These are phyloP conservation scores for Anguilla japonica DNA, from an alignment of 2,113 vertebrate species.

Conservation along the genomic window DNA sequence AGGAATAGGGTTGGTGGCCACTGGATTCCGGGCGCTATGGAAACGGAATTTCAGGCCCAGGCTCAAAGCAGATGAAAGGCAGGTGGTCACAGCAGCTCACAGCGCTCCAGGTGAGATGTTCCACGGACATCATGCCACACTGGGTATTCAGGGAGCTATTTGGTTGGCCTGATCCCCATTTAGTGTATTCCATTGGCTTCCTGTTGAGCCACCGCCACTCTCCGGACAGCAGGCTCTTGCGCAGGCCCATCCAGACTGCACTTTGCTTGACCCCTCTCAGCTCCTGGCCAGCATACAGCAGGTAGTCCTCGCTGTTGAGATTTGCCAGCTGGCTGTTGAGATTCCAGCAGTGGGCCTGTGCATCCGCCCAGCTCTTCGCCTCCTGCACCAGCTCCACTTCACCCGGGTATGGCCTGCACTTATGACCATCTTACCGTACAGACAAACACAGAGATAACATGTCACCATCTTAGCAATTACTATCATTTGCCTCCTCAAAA, in stretches of 20 bases:
- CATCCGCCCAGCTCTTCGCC: background rate
- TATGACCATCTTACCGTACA: constrained; percentile 40
- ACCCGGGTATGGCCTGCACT: constrained; percentile 42
- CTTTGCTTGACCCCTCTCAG: background rate
- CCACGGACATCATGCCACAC: constrained; percentile 50
- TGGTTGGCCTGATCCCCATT: constrained; percentile 52
- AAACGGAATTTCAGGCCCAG: background rate
- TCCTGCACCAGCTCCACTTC: background rate
- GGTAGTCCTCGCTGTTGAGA: background rate
- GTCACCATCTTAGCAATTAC: background rate
- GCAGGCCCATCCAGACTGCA: constrained; percentile 59
- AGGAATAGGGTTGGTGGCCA: too few species aligned
- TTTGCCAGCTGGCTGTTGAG: constrained; percentile 21
- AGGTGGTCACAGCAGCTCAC: constrained; percentile 50
- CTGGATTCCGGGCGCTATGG: background rate
- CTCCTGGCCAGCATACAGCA: background rate
- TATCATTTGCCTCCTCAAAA: background rate
- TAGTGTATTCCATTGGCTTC: fast-evolving
- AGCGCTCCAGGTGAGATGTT: constrained; percentile 43
- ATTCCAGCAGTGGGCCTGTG: constrained; percentile 27
- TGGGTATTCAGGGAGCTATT: constrained; percentile 8
- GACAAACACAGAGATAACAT: background rate
- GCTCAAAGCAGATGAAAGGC: constrained; percentile 51
- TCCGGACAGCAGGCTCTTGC: constrained; percentile 43
- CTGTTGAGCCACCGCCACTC: constrained; percentile 62